A percentile compares a stretch with the other conserved stretches of the same genome.
These are phyloP conservation scores for Macrobrachium rosenbergii DNA, from an alignment of 1,140 invertebrate genomes.

Conservation along the genomic window DNA sequence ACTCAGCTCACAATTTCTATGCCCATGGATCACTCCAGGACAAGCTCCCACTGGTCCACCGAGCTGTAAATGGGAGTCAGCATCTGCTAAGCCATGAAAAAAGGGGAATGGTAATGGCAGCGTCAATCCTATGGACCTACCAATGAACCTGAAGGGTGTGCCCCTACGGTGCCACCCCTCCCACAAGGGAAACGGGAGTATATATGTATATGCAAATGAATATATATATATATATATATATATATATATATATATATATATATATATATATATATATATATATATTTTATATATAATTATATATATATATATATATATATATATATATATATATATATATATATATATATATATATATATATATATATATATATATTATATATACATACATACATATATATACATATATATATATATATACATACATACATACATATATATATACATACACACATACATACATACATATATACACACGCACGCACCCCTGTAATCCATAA, in stretches of 20 bases:
- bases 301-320: slow-evolving; percentile 13
- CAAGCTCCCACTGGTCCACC: no score
- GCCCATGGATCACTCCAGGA: no score
- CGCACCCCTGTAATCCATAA: no score
- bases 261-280: slow-evolving; percentile 14
- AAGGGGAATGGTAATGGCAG: no score
- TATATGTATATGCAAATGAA: background rate
- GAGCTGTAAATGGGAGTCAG: no score
- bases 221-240: slow-evolving; percentile 13
- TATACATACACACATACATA: slow-evolving; percentile 23
- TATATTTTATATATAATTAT: background rate
- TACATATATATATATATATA: slow-evolving; percentile 5
- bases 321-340: slow-evolving; percentile 17
- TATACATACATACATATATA: slow-evolving; percentile 19
- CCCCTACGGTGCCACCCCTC: no score
- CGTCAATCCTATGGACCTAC: no score
- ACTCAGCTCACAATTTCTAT: no score
- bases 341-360: slow-evolving; percentile 13
- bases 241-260: slow-evolving; percentile 2
- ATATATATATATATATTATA: slow-evolving; percentile 15
- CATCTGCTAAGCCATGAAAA: no score
- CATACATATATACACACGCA: background rate
- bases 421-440: slow-evolving; percentile 21
- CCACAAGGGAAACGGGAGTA: no score
- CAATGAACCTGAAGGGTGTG: no score